Evolutionary conservation across 2,113 vertebrate genomes (phyloP).

Genomic region (Rhodinocichla rosea): DNA sequence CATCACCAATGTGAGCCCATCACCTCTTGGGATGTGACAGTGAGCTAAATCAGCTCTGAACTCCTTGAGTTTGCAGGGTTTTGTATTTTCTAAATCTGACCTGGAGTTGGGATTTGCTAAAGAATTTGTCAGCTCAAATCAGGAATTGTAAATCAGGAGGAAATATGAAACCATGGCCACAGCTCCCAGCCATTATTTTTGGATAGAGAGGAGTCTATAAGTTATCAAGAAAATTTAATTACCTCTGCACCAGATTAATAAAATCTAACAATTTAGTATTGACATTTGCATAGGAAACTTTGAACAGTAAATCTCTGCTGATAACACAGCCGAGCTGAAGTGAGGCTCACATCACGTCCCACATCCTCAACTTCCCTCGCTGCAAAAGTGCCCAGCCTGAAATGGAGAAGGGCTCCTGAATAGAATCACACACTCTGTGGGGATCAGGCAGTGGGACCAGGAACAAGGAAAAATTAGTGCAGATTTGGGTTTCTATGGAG

Average conservation of each 20-base stretch:
- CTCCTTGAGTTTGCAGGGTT: background rate
- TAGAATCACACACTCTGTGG: background rate
- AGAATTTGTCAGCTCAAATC: background rate
- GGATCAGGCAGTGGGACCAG: background rate
- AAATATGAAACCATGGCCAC: background rate
- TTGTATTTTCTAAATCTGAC: background rate
- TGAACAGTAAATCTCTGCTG: background rate
- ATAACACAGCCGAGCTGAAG: background rate
- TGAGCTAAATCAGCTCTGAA: background rate
- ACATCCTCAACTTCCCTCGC: background rate
- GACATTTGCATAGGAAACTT: background rate
- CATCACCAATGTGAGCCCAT: background rate
- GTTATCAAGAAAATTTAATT: slow-evolving; percentile 3
- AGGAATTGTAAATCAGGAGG: background rate
- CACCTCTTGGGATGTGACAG: background rate
- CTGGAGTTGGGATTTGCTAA: background rate
- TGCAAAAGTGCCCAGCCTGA: background rate
- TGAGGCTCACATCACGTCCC: background rate
- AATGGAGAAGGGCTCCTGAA: background rate
- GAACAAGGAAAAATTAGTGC: background rate
- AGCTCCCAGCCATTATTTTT: background rate
- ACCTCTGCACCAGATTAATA: background rate
- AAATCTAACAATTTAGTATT: background rate
- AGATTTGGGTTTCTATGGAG: background rate
- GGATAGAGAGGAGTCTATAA: background rate